These are phyloP conservation scores for Cremastinae sp. DNA, from an alignment of 2,888 invertebrate species.

Conservation along the genomic window DNA sequence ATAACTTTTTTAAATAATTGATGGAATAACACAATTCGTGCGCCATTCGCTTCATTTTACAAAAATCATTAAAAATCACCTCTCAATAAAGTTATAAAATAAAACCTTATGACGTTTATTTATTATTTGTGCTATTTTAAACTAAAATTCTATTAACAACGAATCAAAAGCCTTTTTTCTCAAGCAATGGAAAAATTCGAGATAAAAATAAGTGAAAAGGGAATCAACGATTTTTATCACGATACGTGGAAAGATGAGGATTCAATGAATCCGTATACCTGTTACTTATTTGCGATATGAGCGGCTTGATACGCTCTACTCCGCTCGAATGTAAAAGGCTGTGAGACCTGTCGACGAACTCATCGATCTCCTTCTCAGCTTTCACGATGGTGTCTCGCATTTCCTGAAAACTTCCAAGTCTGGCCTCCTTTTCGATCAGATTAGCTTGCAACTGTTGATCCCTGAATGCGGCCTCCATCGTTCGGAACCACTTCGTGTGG, in stretches of 20 bases:
- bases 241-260: constrained; percentile 24
- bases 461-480: constrained; percentile 91
- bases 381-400: constrained; percentile 88
- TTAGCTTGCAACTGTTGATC: constrained; percentile 92
- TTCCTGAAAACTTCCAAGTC: constrained; percentile 87
- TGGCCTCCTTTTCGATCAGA: constrained; percentile 89
- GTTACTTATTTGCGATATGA: constrained; percentile 94
- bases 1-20: too few species aligned
- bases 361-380: constrained; percentile 92
- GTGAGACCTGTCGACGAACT: constrained; percentile 94
- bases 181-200: too few species aligned
- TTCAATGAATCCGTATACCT: constrained; percentile 78
- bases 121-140: too few species aligned
- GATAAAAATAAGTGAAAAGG: too few species aligned
- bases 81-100: too few species aligned
- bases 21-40: too few species aligned
- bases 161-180: too few species aligned
- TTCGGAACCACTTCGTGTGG: constrained; percentile 92
- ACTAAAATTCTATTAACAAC: too few species aligned
- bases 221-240: too few species aligned
- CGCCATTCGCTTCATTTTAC: too few species aligned
- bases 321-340: constrained; percentile 91
- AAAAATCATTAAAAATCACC: too few species aligned
- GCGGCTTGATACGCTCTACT: constrained; percentile 91
- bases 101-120: too few species aligned